A percentile compares a stretch with the other conserved stretches of the same genome.
Conservation (phyloP, 2,888 invertebrate genomes). For the Marasmarcha lunaedactyla region DNA sequence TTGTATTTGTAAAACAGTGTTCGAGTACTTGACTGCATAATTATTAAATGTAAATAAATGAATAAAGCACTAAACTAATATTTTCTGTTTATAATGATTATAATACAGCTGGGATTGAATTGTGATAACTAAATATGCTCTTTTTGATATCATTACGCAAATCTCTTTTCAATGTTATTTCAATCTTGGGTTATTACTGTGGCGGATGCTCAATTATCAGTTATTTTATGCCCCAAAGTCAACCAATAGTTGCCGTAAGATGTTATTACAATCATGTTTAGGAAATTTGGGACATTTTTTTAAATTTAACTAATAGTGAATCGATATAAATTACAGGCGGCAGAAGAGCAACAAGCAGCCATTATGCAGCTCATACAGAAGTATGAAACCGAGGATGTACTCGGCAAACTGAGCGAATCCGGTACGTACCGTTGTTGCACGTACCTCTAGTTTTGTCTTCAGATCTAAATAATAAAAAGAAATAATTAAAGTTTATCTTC, state of each 20-base stretch:
- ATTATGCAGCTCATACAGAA: constrained; percentile 68
- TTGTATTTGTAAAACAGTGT: no score
- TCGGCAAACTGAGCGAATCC: constrained; percentile 60
- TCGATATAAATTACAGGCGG: constrained; percentile 72
- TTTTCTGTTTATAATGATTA: no score
- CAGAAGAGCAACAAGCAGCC: constrained; percentile 76
- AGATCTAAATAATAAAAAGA: background rate
- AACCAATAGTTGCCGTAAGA: no score
- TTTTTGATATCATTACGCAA: background rate
- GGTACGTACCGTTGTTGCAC: constrained; percentile 35
- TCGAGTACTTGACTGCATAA: no score
- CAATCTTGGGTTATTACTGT: no score
- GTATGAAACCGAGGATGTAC: constrained; percentile 64
- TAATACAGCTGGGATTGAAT: no score
- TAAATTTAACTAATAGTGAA: no score
- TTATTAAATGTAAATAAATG: background rate
- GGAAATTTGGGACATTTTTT: no score
- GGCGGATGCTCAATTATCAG: no score
- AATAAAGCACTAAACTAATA: background rate
- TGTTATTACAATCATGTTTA: no score
- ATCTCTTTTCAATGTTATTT: no score
- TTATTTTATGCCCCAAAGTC: no score
- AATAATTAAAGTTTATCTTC: background rate
- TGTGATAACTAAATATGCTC: background rate
- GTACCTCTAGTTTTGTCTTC: background rate